Evolutionary conservation across 2,113 vertebrate genomes (phyloP).

Genomic region (Brachirus orientalis): DNA sequence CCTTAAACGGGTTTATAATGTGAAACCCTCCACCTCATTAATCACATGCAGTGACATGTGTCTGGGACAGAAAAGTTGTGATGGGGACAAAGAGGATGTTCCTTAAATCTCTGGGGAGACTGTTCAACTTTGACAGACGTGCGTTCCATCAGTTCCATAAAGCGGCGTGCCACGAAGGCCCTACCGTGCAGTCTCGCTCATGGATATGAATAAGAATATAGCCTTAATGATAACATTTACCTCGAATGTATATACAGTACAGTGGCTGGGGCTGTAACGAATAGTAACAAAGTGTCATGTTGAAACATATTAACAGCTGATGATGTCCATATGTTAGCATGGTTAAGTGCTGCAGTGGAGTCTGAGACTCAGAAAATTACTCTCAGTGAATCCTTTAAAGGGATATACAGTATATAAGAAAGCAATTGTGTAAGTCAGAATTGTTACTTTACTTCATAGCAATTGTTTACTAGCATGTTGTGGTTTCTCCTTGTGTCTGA

Average conservation of each 20-base stretch:
- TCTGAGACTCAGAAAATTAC: background rate
- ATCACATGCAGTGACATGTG: slow-evolving; percentile 63
- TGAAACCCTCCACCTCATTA: slow-evolving; percentile 56
- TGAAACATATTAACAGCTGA: slow-evolving; percentile 81
- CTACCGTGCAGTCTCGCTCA: slow-evolving; percentile 75
- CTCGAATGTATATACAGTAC: slow-evolving; percentile 82
- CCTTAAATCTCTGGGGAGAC: slow-evolving; percentile 67
- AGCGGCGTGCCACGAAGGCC: slow-evolving; percentile 68
- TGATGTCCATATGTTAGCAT: slow-evolving; percentile 82
- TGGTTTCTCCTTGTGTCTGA: too few species aligned
- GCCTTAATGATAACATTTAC: slow-evolving; percentile 85
- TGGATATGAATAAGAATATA: slow-evolving; percentile 83
- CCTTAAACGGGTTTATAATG: slow-evolving; percentile 68
- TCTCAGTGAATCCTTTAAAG: too few species aligned
- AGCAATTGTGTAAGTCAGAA: too few species aligned
- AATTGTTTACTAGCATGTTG: too few species aligned
- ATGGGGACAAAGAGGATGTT: slow-evolving; percentile 67
- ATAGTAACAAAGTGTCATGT: slow-evolving; percentile 82
- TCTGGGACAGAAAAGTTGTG: slow-evolving; percentile 57
- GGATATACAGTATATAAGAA: too few species aligned
- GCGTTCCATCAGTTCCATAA: slow-evolving; percentile 73
- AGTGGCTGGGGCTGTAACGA: slow-evolving; percentile 82
- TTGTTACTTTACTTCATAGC: too few species aligned
- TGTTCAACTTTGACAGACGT: slow-evolving; percentile 69
- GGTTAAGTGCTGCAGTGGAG: slow-evolving; percentile 51